Percentiles rank a stretch among this genome's conserved stretches.
These are phyloP conservation scores for Xiphorhynchus erythropygius DNA, from an alignment of 2,797 vertebrate species.

Conservation along the genomic window DNA sequence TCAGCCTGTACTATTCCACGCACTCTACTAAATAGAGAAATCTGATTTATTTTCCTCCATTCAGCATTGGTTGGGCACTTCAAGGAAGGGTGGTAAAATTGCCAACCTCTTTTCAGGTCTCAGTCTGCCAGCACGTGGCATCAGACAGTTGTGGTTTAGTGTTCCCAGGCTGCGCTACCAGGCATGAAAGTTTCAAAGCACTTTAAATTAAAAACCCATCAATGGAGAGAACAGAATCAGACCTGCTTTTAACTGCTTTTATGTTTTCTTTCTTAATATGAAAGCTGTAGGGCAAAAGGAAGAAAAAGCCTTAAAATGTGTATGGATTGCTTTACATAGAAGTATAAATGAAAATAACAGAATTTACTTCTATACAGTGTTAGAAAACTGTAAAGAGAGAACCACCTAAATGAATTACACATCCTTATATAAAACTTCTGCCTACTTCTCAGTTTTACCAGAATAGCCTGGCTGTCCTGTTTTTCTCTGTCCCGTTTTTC, in stretches of 20 bases:
- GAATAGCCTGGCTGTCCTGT: neutral
- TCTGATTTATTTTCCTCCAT: neutral
- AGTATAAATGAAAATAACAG: neutral
- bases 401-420: neutral
- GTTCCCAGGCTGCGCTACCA: neutral
- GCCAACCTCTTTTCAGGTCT: neutral
- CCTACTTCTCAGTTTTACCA: neutral
- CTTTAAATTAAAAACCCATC: conserved; percentile 22
- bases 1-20: neutral
- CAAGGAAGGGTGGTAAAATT: neutral
- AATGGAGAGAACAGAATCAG: neutral
- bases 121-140: neutral
- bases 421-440: neutral
- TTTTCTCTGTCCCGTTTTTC: neutral
- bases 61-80: neutral
- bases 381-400: neutral
- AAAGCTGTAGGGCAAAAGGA: conserved; percentile 13
- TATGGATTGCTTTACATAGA: neutral
- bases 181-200: conserved; percentile 16
- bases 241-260: conserved; percentile 17
- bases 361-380: neutral
- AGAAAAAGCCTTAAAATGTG: neutral
- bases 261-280: neutral
- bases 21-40: neutral
- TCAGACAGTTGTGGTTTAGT: neutral